phyloP scores from a whole-genome alignment of 2,113 vertebrate species.

The Macrotis lagotis region DNA sequence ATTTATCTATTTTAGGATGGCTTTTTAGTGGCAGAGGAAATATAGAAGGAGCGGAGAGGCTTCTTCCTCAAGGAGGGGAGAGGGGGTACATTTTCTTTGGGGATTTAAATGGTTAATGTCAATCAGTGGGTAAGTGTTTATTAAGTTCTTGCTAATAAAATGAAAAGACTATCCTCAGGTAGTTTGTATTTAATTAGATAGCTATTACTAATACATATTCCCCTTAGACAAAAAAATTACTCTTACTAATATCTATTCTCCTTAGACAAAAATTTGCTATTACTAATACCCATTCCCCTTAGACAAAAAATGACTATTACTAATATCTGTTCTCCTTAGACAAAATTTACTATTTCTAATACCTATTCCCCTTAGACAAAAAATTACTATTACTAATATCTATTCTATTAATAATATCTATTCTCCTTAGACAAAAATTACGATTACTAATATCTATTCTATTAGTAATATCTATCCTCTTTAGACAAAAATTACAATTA shows the following conservation, averaged over 20 bases:
- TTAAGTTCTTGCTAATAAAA: not conserved
- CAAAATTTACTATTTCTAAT: not conserved
- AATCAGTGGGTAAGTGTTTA: not conserved
- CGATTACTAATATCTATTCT: no score
- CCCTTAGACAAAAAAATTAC: no score
- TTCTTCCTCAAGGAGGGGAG: not conserved
- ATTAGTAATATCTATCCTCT: not conserved
- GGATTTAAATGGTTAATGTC: conserved; percentile 9
- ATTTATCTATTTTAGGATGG: not conserved
- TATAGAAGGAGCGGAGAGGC: not conserved
- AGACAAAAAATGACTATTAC: not conserved
- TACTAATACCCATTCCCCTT: no score
- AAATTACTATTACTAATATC: not conserved
- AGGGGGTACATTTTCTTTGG: conserved; percentile 9
- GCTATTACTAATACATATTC: not conserved
- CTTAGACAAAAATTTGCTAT: no score
- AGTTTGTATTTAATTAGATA: not conserved
- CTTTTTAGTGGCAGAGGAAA: not conserved
- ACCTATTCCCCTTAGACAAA: conserved; percentile 21
- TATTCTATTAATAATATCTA: not conserved
- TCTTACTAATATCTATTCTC: no score
- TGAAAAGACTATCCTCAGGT: not conserved
- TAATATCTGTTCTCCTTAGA: not conserved
- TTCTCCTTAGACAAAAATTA: no score
- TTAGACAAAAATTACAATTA: not conserved